phyloP scores from a whole-genome alignment of 2,113 vertebrate genomes.

The Machaerirhynchus nigripectus region DNA sequence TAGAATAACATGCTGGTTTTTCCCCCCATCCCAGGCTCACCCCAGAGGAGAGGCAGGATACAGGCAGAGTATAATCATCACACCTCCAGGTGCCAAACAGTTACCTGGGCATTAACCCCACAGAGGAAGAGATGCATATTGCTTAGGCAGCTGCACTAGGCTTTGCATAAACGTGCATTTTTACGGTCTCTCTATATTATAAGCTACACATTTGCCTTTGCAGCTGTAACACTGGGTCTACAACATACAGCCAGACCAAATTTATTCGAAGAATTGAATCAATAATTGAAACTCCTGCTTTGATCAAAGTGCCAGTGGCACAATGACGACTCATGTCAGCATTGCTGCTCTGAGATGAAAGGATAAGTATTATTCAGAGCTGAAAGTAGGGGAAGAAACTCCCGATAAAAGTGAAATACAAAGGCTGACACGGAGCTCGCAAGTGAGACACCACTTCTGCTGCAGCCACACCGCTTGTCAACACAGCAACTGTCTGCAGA shows the following conservation, averaged over 20 bases:
- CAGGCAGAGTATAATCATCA: not conserved
- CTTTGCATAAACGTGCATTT: not conserved
- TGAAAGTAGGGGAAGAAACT: not conserved
- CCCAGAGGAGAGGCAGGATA: not conserved
- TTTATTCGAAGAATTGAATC: not conserved
- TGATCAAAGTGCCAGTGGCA: conserved; percentile 29
- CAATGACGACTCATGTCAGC: not conserved
- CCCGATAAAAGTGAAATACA: not conserved
- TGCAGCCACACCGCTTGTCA: not conserved
- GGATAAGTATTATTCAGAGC: not conserved
- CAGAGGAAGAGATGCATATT: not conserved
- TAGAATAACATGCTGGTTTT: not conserved
- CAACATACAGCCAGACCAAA: not conserved
- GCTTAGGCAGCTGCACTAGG: not conserved
- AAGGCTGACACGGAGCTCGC: not conserved
- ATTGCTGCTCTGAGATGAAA: not conserved
- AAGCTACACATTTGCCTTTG: not conserved
- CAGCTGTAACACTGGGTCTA: not conserved
- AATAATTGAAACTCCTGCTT: conserved; percentile 34
- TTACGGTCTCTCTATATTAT: not conserved
- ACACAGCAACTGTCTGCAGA: not conserved
- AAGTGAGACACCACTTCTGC: not conserved
- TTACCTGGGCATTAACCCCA: not conserved
- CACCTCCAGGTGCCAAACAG: not conserved
- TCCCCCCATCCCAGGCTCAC: accelerated